These are phyloP conservation scores for Poeciliopsis turneri DNA, from an alignment of 2,797 vertebrate genomes.

Conservation along the genomic window DNA sequence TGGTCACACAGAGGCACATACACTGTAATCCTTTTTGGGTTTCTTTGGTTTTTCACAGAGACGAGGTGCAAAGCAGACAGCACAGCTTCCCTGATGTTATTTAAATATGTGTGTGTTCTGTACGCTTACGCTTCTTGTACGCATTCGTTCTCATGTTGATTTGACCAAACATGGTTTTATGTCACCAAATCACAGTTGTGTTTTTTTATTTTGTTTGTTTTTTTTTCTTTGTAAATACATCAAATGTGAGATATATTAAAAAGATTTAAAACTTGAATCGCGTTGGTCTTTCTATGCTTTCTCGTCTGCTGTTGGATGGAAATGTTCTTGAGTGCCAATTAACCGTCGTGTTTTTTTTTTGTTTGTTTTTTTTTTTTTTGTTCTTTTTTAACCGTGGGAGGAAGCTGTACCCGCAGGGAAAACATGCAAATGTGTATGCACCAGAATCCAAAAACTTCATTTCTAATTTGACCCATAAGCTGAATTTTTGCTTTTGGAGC, in stretches of 20 bases:
- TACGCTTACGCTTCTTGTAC: constrained; percentile 74
- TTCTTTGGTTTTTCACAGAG: constrained; percentile 54
- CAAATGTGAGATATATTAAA: constrained; percentile 85
- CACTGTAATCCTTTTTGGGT: constrained; percentile 42
- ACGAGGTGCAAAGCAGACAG: constrained; percentile 48
- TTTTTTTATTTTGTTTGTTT: constrained; percentile 9
- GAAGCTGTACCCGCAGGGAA: not conserved
- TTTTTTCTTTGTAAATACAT: constrained; percentile 84
- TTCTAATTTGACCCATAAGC: not conserved
- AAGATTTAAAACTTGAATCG: constrained; percentile 70
- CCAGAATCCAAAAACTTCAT: not conserved
- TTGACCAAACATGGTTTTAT: constrained; percentile 78
- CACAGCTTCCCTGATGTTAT: constrained; percentile 62
- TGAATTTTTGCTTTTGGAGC: not conserved
- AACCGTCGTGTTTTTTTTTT: not conserved
- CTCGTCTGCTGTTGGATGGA: not conserved
- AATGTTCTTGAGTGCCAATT: not conserved
- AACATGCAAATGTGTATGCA: not conserved
- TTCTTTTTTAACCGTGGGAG: no score
- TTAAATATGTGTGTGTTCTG: constrained; percentile 70
- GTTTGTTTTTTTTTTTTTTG: no score
- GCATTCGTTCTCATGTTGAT: constrained; percentile 76
- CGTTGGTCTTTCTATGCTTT: constrained; percentile 9
- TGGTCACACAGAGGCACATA: constrained; percentile 37
- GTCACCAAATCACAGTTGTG: constrained; percentile 75